phyloP scores from a whole-genome alignment of 2,797 vertebrate genomes.

The Schizothorax lantsangensis region DNA sequence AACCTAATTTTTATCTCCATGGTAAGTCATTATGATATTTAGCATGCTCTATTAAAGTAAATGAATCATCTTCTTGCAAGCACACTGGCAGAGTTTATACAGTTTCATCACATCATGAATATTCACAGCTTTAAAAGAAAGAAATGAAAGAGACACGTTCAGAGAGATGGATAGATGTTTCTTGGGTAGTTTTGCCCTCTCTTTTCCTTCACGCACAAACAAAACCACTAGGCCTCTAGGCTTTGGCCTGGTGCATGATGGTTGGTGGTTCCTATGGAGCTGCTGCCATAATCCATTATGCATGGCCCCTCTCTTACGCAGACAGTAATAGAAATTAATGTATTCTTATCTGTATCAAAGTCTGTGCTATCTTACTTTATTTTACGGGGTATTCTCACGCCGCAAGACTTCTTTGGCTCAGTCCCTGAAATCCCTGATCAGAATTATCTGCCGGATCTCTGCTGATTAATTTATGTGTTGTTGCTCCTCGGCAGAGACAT shows the following conservation, averaged over 20 bases:
- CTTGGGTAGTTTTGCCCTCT: not conserved
- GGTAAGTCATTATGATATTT: constrained; percentile 53
- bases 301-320: constrained; percentile 23
- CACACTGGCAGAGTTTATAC: not conserved
- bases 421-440: constrained; percentile 34
- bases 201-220: not conserved
- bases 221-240: constrained; percentile 19
- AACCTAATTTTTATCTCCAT: constrained; percentile 37
- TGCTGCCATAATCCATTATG: constrained; percentile 41
- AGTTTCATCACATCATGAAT: constrained; percentile 42
- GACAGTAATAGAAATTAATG: constrained; percentile 46
- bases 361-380: constrained; percentile 25
- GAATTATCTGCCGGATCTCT: constrained; percentile 36
- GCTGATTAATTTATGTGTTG: constrained; percentile 61
- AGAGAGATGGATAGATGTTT: not conserved
- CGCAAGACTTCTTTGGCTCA: constrained; percentile 9
- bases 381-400: constrained; percentile 28
- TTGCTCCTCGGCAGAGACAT: constrained; percentile 28
- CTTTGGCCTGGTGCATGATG: constrained; percentile 9
- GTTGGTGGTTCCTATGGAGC: constrained; percentile 6
- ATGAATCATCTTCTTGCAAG: constrained; percentile 41
- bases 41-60: constrained; percentile 47
- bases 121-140: constrained; percentile 29
- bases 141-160: not conserved
- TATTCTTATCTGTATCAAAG: constrained; percentile 49